phyloP scores from a whole-genome alignment of 2,113 vertebrate genomes.

The Sinosuthora webbiana region DNA sequence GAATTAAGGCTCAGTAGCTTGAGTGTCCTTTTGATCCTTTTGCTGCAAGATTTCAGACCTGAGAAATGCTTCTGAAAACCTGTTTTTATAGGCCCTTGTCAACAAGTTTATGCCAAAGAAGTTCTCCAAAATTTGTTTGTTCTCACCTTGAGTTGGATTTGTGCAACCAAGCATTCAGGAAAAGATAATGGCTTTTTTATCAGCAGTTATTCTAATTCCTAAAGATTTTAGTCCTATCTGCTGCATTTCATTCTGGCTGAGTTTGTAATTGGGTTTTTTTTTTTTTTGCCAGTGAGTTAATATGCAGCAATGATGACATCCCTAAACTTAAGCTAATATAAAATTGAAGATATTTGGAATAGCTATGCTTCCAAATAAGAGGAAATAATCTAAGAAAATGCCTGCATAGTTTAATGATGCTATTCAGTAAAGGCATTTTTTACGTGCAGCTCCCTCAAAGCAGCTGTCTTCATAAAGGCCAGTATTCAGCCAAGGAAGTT shows the following conservation, averaged over 20 bases:
- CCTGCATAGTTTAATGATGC: not conserved
- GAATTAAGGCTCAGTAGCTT: not conserved
- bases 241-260: not conserved
- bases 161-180: not conserved
- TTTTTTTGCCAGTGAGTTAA: not conserved
- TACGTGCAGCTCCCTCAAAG: not conserved
- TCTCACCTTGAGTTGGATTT: not conserved
- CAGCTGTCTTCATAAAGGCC: not conserved
- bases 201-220: not conserved
- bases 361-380: not conserved
- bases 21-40: not conserved
- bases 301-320: not conserved
- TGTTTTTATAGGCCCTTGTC: not conserved
- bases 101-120: not conserved
- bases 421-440: not conserved
- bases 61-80: not conserved
- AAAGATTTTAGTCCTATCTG: not conserved
- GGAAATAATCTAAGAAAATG: not conserved
- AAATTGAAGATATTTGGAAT: not conserved
- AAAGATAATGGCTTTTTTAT: not conserved
- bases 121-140: not conserved
- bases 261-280: not conserved
- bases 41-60: not conserved
- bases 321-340: not conserved
- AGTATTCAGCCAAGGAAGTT: not conserved